Percentiles rank a stretch among this genome's conserved stretches.
Evolutionary conservation across 2,797 vertebrate species (phyloP).

Genomic region (Lophius americanus): DNA sequence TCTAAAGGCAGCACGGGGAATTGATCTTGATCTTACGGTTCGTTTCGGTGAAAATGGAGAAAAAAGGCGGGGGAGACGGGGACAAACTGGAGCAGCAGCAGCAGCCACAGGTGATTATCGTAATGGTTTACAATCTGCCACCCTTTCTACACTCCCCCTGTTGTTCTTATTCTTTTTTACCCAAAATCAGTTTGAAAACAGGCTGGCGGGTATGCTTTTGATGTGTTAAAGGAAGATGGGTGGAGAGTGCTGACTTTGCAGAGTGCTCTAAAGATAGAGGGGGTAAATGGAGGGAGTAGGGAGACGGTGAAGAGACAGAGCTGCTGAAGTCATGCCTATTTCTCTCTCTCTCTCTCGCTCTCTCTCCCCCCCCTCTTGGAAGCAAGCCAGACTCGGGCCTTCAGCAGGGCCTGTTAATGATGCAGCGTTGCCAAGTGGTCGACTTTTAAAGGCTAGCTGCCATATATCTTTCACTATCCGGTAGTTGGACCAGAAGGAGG

Average conservation of each 20-base stretch:
- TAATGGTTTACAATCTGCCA: conserved; percentile 41
- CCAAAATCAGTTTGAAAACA: conserved; percentile 48
- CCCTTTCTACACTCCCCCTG: conserved; percentile 38
- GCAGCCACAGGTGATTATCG: conserved; percentile 45
- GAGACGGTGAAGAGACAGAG: not conserved
- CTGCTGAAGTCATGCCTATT: conserved; percentile 22
- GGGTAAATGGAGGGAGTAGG: conserved; percentile 28
- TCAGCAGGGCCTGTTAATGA: conserved; percentile 71
- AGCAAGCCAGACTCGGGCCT: conserved; percentile 65
- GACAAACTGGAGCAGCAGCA: conserved; percentile 27
- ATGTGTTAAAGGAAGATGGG: conserved; percentile 76
- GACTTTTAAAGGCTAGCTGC: conserved; percentile 73
- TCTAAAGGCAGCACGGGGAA: conserved; percentile 26
- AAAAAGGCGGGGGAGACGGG: not conserved
- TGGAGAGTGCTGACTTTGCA: conserved; percentile 80
- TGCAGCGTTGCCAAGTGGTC: conserved; percentile 64
- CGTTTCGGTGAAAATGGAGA: conserved; percentile 15
- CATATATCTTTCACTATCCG: conserved; percentile 47
- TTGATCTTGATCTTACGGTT: conserved; percentile 28
- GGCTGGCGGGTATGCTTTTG: conserved; percentile 71
- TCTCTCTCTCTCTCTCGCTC: not conserved
- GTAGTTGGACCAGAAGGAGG: conserved; percentile 15
- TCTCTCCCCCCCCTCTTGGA: conserved; percentile 48
- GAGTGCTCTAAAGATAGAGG: conserved; percentile 69
- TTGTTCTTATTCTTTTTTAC: conserved; percentile 43